phyloP scores from a whole-genome alignment of 1,140 invertebrate genomes.

The Holotrichia oblita region DNA sequence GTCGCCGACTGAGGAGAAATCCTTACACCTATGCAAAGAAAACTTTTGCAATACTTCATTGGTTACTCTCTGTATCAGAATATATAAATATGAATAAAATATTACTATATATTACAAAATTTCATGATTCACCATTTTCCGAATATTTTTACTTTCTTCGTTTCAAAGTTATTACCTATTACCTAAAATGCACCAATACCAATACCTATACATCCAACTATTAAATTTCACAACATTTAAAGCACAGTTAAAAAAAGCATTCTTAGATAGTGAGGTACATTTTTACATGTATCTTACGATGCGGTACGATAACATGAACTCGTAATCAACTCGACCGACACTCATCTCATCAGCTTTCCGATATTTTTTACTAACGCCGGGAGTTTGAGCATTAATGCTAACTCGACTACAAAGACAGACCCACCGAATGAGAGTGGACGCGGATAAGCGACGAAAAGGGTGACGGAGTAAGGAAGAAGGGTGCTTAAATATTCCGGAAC shows the following conservation, averaged over 20 bases:
- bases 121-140: no score
- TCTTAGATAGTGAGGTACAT: background rate
- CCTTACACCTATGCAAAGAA: no score
- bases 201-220: no score
- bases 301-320: conserved; percentile 12
- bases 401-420: background rate
- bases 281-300: background rate
- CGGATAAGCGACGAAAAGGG: conserved; percentile 24
- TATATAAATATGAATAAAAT: no score
- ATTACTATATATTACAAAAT: no score
- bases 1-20: no score
- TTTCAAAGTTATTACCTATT: no score
- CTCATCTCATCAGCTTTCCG: conserved; percentile 26
- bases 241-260: background rate
- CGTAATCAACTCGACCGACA: conserved; percentile 14
- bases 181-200: no score
- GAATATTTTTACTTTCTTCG: no score
- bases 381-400: conserved; percentile 24
- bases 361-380: conserved; percentile 24
- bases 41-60: no score
- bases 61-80: no score
- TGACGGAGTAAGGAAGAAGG: background rate
- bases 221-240: no score
- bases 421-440: background rate
- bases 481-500: conserved; percentile 35